phyloP scores from a whole-genome alignment of 2,888 invertebrate genomes.

The Scotopteryx bipunctaria region DNA sequence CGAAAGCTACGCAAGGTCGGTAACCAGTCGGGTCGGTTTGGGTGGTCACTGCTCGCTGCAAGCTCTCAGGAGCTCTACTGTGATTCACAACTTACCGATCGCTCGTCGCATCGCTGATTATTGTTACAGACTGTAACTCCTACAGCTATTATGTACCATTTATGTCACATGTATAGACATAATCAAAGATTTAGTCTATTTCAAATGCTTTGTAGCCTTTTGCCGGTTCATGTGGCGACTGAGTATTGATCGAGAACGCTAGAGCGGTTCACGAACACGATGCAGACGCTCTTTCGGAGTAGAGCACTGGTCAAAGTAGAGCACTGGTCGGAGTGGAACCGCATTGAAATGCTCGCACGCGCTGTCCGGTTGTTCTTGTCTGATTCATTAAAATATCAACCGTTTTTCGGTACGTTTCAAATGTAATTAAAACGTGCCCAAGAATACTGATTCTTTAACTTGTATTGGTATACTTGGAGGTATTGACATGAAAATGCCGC shows the following conservation, averaged over 20 bases:
- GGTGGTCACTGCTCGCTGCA: conserved; percentile 41
- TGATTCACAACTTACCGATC: not conserved
- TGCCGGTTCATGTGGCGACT: no score
- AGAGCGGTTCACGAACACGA: no score
- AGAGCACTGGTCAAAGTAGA: no score
- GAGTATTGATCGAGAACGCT: no score
- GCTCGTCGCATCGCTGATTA: not conserved
- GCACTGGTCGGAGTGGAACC: conserved; percentile 21
- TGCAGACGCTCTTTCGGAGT: no score
- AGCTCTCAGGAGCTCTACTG: conserved; percentile 5
- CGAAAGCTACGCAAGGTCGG: conserved; percentile 64
- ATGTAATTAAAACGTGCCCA: conserved; percentile 17
- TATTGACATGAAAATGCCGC: conserved; percentile 7
- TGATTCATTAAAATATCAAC: conserved; percentile 29
- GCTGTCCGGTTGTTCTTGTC: conserved; percentile 23
- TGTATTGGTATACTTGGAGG: no score
- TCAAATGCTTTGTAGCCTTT: no score
- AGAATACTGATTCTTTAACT: conserved; percentile 13
- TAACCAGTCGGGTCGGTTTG: conserved; percentile 52
- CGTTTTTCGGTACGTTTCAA: conserved; percentile 16
- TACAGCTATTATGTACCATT: no score
- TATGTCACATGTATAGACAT: no score
- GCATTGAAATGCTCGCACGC: conserved; percentile 26
- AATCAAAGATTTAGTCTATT: no score
- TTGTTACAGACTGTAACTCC: not conserved